A percentile compares a stretch with the other conserved stretches of the same genome.
These are phyloP conservation scores for Benitochromis conjunctus DNA, from an alignment of 2,113 vertebrate genomes.

Conservation along the genomic window DNA sequence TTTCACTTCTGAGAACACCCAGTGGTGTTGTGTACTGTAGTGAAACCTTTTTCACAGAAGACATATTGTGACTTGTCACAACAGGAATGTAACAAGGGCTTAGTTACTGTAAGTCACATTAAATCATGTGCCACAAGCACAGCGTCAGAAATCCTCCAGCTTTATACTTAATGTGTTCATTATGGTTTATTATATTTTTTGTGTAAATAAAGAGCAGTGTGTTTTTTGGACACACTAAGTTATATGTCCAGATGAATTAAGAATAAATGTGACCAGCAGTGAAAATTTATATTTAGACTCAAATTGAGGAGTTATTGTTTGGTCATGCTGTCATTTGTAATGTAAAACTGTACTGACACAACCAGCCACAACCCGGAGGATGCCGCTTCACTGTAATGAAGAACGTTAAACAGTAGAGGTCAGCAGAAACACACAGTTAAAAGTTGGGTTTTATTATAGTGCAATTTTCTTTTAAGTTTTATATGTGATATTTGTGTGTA, in stretches of 20 bases:
- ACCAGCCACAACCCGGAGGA: neutral
- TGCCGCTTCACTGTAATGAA: neutral
- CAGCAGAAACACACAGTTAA: neutral
- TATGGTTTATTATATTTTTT: neutral
- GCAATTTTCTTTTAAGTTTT: neutral
- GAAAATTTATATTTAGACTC: neutral
- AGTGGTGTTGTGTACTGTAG: neutral
- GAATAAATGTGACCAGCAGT: neutral
- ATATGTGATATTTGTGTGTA: neutral
- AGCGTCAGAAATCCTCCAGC: neutral
- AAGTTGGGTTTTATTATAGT: neutral
- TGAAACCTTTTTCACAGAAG: neutral
- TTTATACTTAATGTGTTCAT: neutral
- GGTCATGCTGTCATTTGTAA: neutral
- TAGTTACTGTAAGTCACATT: neutral
- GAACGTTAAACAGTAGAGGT: neutral
- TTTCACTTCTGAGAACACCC: neutral
- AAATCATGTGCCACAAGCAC: neutral
- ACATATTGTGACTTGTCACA: neutral
- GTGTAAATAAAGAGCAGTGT: fast-evolving
- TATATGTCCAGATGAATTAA: neutral
- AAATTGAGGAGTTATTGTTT: neutral
- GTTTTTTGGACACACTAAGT: neutral
- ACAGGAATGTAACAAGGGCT: neutral
- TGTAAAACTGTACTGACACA: neutral